A percentile compares a stretch with the other conserved stretches of the same genome.
These are phyloP conservation scores for Semnopithecus entellus DNA, from an alignment of 2,113 vertebrate species.

Conservation along the genomic window DNA sequence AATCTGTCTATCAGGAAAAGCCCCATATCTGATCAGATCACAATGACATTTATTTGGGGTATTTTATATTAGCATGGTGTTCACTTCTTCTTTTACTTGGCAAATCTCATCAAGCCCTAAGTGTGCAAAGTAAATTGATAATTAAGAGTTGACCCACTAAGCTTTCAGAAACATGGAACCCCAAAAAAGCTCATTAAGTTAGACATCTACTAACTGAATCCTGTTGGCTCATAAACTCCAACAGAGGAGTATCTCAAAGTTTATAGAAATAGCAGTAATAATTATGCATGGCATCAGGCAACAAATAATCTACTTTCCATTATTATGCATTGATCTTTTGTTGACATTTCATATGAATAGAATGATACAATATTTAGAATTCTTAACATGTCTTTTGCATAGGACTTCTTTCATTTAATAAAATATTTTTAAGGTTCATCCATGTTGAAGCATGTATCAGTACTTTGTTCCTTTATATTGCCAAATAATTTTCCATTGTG, in stretches of 20 bases:
- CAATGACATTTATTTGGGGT: neutral
- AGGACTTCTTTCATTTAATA: neutral
- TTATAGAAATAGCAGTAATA: neutral
- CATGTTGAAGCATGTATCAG: neutral
- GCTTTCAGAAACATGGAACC: neutral
- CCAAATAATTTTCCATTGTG: neutral
- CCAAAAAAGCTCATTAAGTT: neutral
- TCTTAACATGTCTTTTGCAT: neutral
- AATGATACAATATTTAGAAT: neutral
- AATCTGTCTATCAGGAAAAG: neutral
- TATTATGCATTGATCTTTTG: neutral
- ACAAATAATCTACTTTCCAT: neutral
- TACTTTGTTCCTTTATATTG: neutral
- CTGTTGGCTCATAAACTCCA: neutral
- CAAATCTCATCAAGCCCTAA: slow-evolving; percentile 44
- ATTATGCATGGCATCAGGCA: neutral
- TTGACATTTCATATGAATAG: neutral
- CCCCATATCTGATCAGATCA: neutral
- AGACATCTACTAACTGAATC: neutral
- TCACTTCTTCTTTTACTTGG: neutral
- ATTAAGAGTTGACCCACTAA: neutral
- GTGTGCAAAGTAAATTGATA: neutral
- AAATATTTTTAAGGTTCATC: neutral
- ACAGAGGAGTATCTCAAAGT: neutral
- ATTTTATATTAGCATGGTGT: neutral